Evolutionary conservation across 2,113 vertebrate genomes (phyloP).

Genomic region (Tinamus guttatus): DNA sequence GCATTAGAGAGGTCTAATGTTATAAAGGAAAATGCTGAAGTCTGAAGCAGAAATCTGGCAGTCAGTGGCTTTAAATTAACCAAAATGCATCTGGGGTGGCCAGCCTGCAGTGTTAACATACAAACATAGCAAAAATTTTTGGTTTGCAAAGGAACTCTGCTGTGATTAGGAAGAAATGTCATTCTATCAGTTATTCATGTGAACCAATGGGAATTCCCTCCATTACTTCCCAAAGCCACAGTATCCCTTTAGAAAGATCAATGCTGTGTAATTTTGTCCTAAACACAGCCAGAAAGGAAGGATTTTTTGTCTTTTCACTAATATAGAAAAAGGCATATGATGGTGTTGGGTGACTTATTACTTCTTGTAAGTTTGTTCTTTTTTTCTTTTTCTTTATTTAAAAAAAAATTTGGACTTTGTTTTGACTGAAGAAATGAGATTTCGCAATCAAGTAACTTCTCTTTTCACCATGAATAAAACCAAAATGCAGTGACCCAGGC

Average conservation of each 20-base stretch:
- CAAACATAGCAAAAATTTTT: background rate
- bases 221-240: background rate
- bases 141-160: background rate
- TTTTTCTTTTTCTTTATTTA: too few relatives aligned
- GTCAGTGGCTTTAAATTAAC: constrained; percentile 25
- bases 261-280: background rate
- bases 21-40: background rate
- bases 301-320: background rate
- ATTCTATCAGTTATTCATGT: background rate
- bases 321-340: background rate
- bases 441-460: background rate
- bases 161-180: background rate
- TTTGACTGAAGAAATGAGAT: background rate
- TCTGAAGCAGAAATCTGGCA: background rate
- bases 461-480: background rate
- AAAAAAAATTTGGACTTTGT: background rate
- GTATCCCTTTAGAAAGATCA: background rate
- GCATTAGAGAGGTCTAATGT: background rate
- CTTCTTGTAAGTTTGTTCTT: background rate
- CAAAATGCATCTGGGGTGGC: constrained; percentile 15
- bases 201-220: background rate
- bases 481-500: background rate
- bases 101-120: background rate
- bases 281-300: background rate
- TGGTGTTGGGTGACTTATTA: background rate